These are phyloP conservation scores for Chionodraco myersi DNA, from an alignment of 2,113 vertebrate genomes.

Conservation along the genomic window DNA sequence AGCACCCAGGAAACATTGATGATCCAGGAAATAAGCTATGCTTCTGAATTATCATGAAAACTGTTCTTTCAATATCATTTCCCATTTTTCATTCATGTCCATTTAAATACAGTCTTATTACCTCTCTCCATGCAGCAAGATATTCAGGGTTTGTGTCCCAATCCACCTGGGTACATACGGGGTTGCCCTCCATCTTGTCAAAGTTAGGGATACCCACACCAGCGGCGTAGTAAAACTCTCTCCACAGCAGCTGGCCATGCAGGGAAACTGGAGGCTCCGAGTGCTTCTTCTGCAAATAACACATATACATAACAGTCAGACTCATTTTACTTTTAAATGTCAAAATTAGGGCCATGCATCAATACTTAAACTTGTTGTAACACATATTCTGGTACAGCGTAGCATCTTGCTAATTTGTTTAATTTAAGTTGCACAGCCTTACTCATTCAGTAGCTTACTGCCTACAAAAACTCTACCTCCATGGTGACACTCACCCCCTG, in stretches of 20 bases:
- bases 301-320: background rate
- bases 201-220: constrained; percentile 80
- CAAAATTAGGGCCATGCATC: background rate
- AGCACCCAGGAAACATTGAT: background rate
- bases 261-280: constrained; percentile 82
- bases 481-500: constrained; percentile 73
- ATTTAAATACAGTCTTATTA: constrained; percentile 20
- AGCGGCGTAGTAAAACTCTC: constrained; percentile 84
- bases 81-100: background rate
- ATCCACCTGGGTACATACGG: constrained; percentile 72
- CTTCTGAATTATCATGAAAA: background rate
- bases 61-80: background rate
- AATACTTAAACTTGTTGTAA: background rate
- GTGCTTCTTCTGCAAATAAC: constrained; percentile 78
- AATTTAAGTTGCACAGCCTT: background rate
- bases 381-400: background rate
- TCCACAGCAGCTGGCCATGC: constrained; percentile 85
- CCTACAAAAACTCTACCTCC: background rate
- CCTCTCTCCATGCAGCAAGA: constrained; percentile 79
- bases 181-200: constrained; percentile 81
- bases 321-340: background rate
- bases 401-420: too few relatives aligned
- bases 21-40: background rate
- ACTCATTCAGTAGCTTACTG: background rate
- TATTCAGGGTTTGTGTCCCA: constrained; percentile 45